Base-by-base conservation (phyloP, 2,113 vertebrate species). In the Lophura nycthemera region DNA sequence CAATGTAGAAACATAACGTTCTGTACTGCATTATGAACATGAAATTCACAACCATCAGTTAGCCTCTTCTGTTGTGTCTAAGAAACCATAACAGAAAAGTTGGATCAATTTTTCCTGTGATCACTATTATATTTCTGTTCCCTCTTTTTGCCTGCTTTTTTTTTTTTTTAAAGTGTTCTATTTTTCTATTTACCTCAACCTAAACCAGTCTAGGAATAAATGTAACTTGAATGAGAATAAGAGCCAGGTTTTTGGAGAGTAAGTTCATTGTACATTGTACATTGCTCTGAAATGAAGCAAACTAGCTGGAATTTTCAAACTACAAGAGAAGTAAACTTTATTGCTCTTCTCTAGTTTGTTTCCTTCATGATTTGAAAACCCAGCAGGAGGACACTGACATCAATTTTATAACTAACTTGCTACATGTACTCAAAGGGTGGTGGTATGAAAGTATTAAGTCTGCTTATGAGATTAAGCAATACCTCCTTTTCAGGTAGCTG, bases 401-500 rank as follows among this genome's bases (percentile, higher is more conserved):
- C 61, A 82, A 82, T 86, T 57, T 65, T 83, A 75, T 74, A 84
- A 90, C 69, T 42, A 79, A 36, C 29, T 84, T 93, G 69, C 40
- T 38, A 90, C 29, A 30, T 76, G 63, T 30, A 47, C 16, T 79
- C 36, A 63, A 48, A 47, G 64, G 14, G 14, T 29, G 8, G 52
- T 54, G 52, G 27, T 29, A 38, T 77, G 38, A 71, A 81, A 61
- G 40, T 74, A 48, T 77, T 95, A 90, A 93, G n/a, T 70, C 30
- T 93, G 34, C 40, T 78, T 77, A 82, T 88, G 38, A 89, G 73
- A 61, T 64, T 64, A 12, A 94, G 42, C 43, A 86, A 83, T 80
- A 79, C 75, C 22, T 80, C 36, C 82, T 71, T 77, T 95, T 95
- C 91, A n/a, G 42, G 71, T 82, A 91, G 65, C 80, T 95, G 32